phyloP scores from a whole-genome alignment of 2,888 invertebrate genomes.

The Teleiodes luculella region DNA sequence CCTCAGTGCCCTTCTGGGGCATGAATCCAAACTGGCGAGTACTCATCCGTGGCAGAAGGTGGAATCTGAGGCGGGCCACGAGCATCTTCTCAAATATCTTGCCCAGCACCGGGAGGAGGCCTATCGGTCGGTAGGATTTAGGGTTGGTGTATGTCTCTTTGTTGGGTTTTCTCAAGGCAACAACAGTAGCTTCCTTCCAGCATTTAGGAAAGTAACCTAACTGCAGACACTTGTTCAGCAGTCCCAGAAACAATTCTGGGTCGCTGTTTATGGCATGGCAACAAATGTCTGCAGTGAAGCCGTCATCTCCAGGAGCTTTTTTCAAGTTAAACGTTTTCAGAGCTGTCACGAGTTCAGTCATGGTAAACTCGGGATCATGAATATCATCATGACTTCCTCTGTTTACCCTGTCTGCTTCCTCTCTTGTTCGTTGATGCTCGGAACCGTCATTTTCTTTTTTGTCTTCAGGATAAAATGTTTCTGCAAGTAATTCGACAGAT shows the following conservation, averaged over 20 bases:
- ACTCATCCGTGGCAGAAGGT: neutral
- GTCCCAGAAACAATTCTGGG: neutral
- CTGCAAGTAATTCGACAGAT: neutral
- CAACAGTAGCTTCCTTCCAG: conserved; percentile 25
- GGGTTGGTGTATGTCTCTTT: neutral
- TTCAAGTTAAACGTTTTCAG: conserved; percentile 22
- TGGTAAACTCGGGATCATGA: conserved; percentile 23
- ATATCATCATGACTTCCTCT: neutral
- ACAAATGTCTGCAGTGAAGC: conserved; percentile 12
- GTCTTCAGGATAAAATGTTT: conserved; percentile 1
- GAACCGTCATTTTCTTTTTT: neutral
- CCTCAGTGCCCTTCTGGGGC: conserved; percentile 4
- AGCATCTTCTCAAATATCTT: conserved; percentile 1
- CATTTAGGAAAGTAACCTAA: conserved; percentile 18
- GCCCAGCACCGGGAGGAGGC: neutral
- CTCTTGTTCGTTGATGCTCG: neutral
- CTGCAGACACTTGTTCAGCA: conserved; percentile 18
- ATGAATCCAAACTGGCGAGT: neutral
- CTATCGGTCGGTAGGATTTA: neutral
- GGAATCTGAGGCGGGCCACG: neutral
- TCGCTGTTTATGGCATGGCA: conserved; percentile 1
- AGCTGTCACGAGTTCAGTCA: conserved; percentile 13
- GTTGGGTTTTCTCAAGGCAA: conserved; percentile 24
- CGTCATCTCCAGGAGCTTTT: conserved; percentile 27
- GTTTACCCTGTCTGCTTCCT: neutral